phyloP scores from a whole-genome alignment of 1,140 invertebrate species.

The Drosophila sucinea region DNA sequence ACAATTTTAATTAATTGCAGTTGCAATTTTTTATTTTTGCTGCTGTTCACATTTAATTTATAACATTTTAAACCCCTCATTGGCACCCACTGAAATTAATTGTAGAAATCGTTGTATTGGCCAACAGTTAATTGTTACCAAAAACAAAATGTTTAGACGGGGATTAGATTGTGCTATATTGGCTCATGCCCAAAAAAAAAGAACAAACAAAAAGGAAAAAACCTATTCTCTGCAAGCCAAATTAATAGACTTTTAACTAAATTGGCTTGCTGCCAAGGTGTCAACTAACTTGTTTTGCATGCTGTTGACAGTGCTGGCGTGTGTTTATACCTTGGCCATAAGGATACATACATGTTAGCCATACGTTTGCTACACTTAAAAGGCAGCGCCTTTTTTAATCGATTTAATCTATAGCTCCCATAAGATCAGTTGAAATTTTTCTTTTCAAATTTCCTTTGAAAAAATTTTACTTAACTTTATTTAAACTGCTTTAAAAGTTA shows the following conservation, averaged over 20 bases:
- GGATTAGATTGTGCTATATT: slow-evolving; percentile 44
- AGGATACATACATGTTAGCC: background rate
- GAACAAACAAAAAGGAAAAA: background rate
- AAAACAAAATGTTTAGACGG: slow-evolving; percentile 37
- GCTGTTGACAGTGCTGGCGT: slow-evolving; percentile 28
- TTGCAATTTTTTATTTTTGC: slow-evolving; percentile 30
- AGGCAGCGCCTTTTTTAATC: too few species aligned
- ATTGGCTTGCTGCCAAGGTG: slow-evolving; percentile 40
- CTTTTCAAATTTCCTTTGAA: too few species aligned
- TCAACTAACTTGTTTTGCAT: slow-evolving; percentile 66
- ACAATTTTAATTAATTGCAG: slow-evolving; percentile 67
- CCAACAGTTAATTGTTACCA: slow-evolving; percentile 58
- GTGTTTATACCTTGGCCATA: background rate
- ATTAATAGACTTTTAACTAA: slow-evolving; percentile 58
- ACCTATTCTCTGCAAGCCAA: slow-evolving; percentile 50
- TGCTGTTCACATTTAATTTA: slow-evolving; percentile 35
- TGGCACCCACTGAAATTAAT: slow-evolving; percentile 40
- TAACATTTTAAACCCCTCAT: slow-evolving; percentile 25
- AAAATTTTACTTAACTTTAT: too few species aligned
- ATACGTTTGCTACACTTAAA: background rate
- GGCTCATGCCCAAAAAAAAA: slow-evolving; percentile 56
- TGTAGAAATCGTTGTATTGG: slow-evolving; percentile 34
- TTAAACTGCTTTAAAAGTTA: too few species aligned
- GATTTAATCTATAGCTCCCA: too few species aligned
- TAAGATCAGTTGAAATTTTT: too few species aligned